phyloP scores from a whole-genome alignment of 2,113 vertebrate genomes.

The Pteruthius melanotis region DNA sequence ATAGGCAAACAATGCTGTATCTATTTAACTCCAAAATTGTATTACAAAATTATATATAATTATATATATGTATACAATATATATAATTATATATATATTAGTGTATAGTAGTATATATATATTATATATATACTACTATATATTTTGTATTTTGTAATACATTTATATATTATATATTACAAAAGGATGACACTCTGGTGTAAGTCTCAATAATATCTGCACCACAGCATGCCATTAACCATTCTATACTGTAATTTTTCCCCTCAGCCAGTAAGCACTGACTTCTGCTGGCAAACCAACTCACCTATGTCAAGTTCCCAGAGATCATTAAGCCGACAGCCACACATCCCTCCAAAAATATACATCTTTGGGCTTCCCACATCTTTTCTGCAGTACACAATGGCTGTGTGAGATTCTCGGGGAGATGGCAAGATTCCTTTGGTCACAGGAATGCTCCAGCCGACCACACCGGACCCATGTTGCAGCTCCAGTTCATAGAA shows the following conservation, averaged over 20 bases:
- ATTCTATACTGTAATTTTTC: neutral
- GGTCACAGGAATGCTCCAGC: conserved; percentile 89
- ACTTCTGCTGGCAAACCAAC: neutral
- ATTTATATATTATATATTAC: too few species aligned
- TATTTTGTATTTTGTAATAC: too few species aligned
- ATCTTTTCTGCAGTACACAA: conserved; percentile 80
- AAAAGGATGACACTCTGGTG: neutral
- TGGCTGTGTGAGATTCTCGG: conserved; percentile 90
- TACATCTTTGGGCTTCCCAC: conserved; percentile 85
- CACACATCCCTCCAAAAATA: conserved; percentile 96
- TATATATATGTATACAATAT: too few species aligned
- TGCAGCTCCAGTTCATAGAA: conserved; percentile 95
- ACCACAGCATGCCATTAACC: neutral
- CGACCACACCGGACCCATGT: conserved; percentile 85
- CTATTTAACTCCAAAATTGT: neutral
- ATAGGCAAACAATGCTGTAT: neutral
- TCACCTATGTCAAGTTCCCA: conserved; percentile 96
- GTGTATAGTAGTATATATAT: too few species aligned
- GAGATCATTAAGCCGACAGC: conserved; percentile 86
- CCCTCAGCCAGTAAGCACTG: neutral
- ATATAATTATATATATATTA: too few species aligned
- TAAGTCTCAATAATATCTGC: neutral
- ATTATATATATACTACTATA: too few species aligned
- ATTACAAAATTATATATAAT: too few species aligned
- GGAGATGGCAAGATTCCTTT: conserved; percentile 85